Evolutionary conservation across 1,140 invertebrate species (phyloP), one percentile per base, ranked within the genome.

Genomic region (Carcinoscorpius rotundicauda): DNA sequence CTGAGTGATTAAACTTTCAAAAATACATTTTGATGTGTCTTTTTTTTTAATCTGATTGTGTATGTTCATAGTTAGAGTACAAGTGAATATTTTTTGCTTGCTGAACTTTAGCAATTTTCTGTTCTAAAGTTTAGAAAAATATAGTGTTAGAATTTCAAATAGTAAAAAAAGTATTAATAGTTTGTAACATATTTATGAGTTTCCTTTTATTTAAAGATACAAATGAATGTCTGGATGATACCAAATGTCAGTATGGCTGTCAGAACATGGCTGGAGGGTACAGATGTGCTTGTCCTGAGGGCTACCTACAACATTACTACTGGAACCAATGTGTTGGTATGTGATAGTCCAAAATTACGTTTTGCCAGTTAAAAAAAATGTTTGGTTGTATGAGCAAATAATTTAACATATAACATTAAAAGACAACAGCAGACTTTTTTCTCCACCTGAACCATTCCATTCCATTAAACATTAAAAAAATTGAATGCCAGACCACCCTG

Each of bases 251-350:
- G 63, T 92, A 93, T 0, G 80, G 83, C n/a, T 96, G 93, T 75
- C 81, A 88, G 8, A 98, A 98, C 74, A 84, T 85, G 3, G 84
- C 86, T 0, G 95, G 95, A 5, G 89, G 87, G 58, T 98, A 89
- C 74, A 78, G 79, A 57, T 98, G 94, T 76, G 77, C 80, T 5
- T 97, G 94, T 78, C 93, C 93, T 0, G 76, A 83, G 3, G 93
- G 93, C 0, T 97, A 93, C 75, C 81, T 78, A 29, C 81, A 83
- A 59, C 87, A 89, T 71, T 75, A 80, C 4, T 84, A 86, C 66
- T 84, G 84, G 73, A 88, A 87, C 70, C 82, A 85, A 58, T 92
- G 90, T 74, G 80, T 89, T 49, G 77, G 77, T 78, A 69, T 71
- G 73, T 49, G 6, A 55, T 55, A 6, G 0, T 55, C n/a, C 53